Conservation (phyloP, 2,797 vertebrate species). For the Oreochromis grahami region DNA sequence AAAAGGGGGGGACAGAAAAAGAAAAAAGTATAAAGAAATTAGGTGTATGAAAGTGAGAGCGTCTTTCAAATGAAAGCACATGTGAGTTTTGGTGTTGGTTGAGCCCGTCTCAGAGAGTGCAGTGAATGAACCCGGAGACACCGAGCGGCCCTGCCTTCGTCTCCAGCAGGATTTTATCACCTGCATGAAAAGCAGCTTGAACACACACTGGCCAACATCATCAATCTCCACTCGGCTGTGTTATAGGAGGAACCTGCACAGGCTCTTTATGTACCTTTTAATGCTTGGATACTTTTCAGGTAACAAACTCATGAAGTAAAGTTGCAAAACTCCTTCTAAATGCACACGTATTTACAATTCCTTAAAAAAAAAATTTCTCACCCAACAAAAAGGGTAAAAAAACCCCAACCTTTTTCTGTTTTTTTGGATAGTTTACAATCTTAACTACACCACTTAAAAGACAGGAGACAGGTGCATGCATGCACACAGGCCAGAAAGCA, state of each 20-base stretch:
- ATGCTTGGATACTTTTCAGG: neutral
- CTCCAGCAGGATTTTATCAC: slow-evolving; percentile 60
- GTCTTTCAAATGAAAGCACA: slow-evolving; percentile 34
- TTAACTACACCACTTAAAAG: neutral
- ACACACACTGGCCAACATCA: slow-evolving; percentile 40
- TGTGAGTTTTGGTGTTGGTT: slow-evolving; percentile 37
- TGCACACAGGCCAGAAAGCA: slow-evolving; percentile 16
- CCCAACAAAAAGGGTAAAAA: fast-evolving
- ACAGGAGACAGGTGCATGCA: slow-evolving; percentile 44
- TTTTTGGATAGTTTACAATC: neutral
- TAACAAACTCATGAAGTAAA: neutral
- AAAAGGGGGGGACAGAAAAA: neutral
- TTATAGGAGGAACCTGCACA: neutral
- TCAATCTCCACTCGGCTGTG: slow-evolving; percentile 29
- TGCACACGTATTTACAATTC: neutral
- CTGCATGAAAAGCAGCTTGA: slow-evolving; percentile 57
- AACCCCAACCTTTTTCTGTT: fast-evolving
- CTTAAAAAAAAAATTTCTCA: neutral
- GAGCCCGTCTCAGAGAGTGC: slow-evolving; percentile 26
- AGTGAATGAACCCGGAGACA: slow-evolving; percentile 47
- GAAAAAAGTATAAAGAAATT: neutral
- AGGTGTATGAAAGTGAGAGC: slow-evolving; percentile 5
- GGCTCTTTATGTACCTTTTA: slow-evolving; percentile 4
- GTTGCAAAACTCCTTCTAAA: neutral
- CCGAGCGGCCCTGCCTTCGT: slow-evolving; percentile 13